A percentile compares a stretch with the other conserved stretches of the same genome.
Evolutionary conservation across 2,888 invertebrate genomes (phyloP).

Genomic region (Lutraria lutraria): DNA sequence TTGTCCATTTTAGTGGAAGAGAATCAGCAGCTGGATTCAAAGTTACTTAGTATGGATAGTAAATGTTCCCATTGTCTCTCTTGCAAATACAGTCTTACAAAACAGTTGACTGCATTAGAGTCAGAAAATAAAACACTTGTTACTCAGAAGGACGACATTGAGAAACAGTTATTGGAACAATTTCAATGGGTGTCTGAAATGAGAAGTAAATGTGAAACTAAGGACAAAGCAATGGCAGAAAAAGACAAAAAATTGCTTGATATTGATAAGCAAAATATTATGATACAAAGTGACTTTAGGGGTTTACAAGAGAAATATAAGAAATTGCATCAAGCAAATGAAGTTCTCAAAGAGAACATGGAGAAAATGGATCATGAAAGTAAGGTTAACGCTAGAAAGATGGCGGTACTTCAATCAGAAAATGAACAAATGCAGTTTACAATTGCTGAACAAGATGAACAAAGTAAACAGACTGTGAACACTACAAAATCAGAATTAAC

Average conservation of each 20-base stretch:
- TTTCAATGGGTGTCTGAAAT: slow-evolving; percentile 63
- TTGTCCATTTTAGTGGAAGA: slow-evolving; percentile 37
- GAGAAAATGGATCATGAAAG: background rate
- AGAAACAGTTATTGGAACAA: slow-evolving; percentile 61
- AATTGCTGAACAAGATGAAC: background rate
- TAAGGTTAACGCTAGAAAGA: background rate
- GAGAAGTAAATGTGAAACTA: slow-evolving; percentile 51
- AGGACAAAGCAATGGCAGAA: slow-evolving; percentile 40
- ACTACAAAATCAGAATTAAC: background rate
- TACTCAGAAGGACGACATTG: slow-evolving; percentile 46
- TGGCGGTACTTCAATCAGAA: background rate
- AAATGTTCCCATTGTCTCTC: slow-evolving; percentile 2
- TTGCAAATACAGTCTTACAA: background rate
- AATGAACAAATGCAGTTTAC: slow-evolving; percentile 18
- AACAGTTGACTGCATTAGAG: background rate
- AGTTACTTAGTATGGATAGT: slow-evolving; percentile 24
- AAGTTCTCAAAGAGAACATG: background rate
- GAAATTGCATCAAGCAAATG: slow-evolving; percentile 26
- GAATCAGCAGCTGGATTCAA: slow-evolving; percentile 14
- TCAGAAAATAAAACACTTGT: slow-evolving; percentile 24
- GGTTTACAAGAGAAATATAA: slow-evolving; percentile 52
- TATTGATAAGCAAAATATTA: slow-evolving; percentile 61
- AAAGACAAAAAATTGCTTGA: slow-evolving; percentile 55
- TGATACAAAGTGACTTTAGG: slow-evolving; percentile 51
- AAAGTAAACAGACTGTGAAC: slow-evolving; percentile 2